phyloP scores from a whole-genome alignment of 2,797 vertebrate species.

The Gallinago solitaria region DNA sequence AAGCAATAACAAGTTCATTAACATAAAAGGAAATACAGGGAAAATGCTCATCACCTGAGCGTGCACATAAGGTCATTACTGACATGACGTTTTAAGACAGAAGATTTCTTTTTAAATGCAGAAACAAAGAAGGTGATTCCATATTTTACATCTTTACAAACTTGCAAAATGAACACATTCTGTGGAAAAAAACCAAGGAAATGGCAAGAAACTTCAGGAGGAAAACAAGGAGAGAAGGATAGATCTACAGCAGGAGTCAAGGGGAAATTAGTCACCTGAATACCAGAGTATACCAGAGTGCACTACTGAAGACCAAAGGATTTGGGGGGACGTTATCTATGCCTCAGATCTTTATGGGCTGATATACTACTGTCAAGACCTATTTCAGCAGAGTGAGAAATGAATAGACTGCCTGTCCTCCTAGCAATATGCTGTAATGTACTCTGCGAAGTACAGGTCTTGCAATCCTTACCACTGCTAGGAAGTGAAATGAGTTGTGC shows the following conservation, averaged over 20 bases:
- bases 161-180: background rate
- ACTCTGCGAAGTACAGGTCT: background rate
- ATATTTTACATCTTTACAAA: background rate
- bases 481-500: background rate
- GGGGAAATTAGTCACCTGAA: background rate
- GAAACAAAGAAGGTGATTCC: background rate
- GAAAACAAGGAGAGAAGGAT: background rate
- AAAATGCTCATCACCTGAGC: background rate
- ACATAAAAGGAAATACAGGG: background rate
- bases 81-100: background rate
- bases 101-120: background rate
- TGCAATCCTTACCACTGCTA: background rate
- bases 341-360: background rate
- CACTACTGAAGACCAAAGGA: background rate
- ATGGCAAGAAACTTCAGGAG: background rate
- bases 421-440: background rate
- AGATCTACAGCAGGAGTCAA: background rate
- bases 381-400: background rate
- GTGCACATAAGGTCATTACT: background rate
- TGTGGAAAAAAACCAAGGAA: background rate
- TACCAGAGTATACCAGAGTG: background rate
- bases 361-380: background rate
- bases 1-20: background rate
- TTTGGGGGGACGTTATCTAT: background rate
- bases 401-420: background rate